Evolutionary conservation across 2,888 invertebrate species (phyloP).

Genomic region (Thysanoteuthis rhombus): DNA sequence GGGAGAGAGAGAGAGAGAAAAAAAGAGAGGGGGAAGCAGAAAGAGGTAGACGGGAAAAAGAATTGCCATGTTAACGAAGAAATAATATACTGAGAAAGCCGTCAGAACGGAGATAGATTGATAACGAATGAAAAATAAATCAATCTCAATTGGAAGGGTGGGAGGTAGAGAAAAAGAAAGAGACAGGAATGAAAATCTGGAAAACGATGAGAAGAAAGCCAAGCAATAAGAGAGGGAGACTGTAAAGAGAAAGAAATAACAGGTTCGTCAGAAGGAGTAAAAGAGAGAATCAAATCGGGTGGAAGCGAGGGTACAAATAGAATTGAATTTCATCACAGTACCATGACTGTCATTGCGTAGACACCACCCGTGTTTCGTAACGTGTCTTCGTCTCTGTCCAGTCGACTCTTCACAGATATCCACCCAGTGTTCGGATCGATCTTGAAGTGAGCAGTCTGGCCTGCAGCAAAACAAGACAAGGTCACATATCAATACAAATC

Average conservation of each 20-base stretch:
- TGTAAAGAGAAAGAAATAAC: too few species aligned
- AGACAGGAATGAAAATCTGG: too few species aligned
- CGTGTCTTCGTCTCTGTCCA: slow-evolving; percentile 51
- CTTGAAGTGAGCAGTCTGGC: slow-evolving; percentile 49
- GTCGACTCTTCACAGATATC: slow-evolving; percentile 49
- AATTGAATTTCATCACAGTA: slow-evolving; percentile 34
- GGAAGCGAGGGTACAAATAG: not conserved
- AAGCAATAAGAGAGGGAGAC: not conserved
- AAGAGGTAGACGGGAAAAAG: too few species aligned
- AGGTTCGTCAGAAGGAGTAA: not conserved
- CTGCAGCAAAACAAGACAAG: slow-evolving; percentile 39
- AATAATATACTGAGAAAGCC: too few species aligned
- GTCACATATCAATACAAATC: not conserved
- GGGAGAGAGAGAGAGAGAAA: too few species aligned
- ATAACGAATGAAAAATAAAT: too few species aligned
- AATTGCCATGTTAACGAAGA: too few species aligned
- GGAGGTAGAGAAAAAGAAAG: too few species aligned
- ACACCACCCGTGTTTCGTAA: slow-evolving; percentile 56
- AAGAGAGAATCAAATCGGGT: not conserved
- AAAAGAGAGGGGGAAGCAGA: too few species aligned
- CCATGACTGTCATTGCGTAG: slow-evolving; percentile 57
- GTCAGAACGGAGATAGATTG: too few species aligned
- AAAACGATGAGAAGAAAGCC: not conserved
- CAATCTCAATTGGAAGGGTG: too few species aligned
- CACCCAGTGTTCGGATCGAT: slow-evolving; percentile 49